Base-by-base conservation (phyloP, 2,888 invertebrate species). In the Lepetodrilus schrolli region DNA sequence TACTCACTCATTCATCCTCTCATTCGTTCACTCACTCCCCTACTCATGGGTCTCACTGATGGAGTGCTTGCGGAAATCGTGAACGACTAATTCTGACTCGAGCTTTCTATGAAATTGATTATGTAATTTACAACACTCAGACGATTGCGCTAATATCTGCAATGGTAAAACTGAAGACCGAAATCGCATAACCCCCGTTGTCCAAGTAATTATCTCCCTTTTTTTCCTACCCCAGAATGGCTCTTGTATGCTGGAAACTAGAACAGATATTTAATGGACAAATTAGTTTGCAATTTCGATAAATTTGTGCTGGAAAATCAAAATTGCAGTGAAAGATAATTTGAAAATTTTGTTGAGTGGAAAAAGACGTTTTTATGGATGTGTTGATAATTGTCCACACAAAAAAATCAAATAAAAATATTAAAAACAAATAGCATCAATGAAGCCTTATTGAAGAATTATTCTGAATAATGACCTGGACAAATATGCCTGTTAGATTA, bases 81-180 rank as follows among this genome's bases (percentile, higher is more conserved):
- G 58, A 26, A 58, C 34, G 4, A 58, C 58, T 58, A 58, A 58
- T 58, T 30, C n/a, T 30, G 17, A 30, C 30, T 34, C 26, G 30
- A 30, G 30, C 58, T 30, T 58, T 23, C 17, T 43, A 43, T 21
- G 58, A 58, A 58, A 58, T 58, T 58, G 58, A 58, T 58, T 58
- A 58, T 58, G 58, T 34, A 58, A 58, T 58, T 17, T 58, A 34
- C 51, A 51, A 51, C 51, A 51, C 51, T 30, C 51, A 26, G n/a
- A 23, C 26, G 58, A 30, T 30, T 58, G 58, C 58, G 34, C 34
- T 30, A 58, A 30, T 30, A 17, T 30, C 26, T 58, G 30, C n/a
- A 7, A 7, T 26, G 58, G 7, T 58, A 30, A 58, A 58, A 58
- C 34, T 58, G 26, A 17, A 30, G 17, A 26, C n/a, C 26, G 17